Evolutionary conservation across 2,888 invertebrate genomes (phyloP), one percentile per base, ranked within the genome.

Genomic region (Chaitophorus viminalis): DNA sequence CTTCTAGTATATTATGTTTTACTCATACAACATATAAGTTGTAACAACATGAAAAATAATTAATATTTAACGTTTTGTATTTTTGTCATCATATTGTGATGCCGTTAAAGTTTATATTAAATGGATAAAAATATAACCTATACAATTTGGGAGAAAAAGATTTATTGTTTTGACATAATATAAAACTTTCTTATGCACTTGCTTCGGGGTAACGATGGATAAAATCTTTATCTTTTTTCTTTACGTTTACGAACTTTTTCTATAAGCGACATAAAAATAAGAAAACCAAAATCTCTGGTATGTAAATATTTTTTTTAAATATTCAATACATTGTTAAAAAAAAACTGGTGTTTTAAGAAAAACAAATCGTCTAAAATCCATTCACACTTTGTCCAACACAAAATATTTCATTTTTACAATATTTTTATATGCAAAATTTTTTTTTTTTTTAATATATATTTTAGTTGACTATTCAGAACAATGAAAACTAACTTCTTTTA

Each of bases 171-270:
- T 33, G 31, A 33, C 52, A 82, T 11, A 78, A 78, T 74, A 39
- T 36, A 74, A 74, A 82, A 54, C 54, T 36, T 82, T 74, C 46
- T 54, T 18, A 74, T 54, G 74, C 54, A 82, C 36, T 52, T 54
- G 18, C 29, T 2, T 54, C n/a, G n/a, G 74, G 46, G 54, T 36
- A 74, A 36, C 54, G 33, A 60, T 14, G 74, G 21, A 8, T 65
- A 77, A 77, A 74, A 74, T 14, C 54, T 82, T 74, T 60, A 36
- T 82, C 17, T 82, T n/a, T 82, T 65, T 82, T 65, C n/a, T 74
- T 29, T 54, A 54, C 29, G 11, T 70, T 36, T 60, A 60, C 4
- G 33, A 83, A 83, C 60, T 75, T 83, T 82, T 74, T 82, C 33
- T 21, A 31, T 17, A 31, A 46, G 70, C 25, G 46, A 70, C 31